Evolutionary conservation across 2,888 invertebrate species (phyloP), one percentile per base, ranked within the genome.

Genomic region (Diogma glabrata): DNA sequence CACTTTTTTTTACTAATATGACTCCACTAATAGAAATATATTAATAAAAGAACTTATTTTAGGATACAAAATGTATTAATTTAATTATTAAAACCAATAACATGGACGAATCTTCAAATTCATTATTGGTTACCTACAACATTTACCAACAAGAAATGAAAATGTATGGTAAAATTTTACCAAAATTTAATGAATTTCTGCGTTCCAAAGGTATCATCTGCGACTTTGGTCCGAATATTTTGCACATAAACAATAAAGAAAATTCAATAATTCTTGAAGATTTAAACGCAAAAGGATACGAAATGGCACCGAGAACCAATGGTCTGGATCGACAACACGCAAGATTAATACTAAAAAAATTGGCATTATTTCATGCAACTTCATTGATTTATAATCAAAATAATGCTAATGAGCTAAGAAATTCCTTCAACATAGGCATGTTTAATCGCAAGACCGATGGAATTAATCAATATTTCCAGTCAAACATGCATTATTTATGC

Each of bases 311-410:
- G 51, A 62, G 69, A 3, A 51, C 61, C 12, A 28, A 56, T 2
- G 67, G 70, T 3, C 57, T 74, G 14, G 71, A 75, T 54, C 53
- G 71, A 49, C 61, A 63, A 1, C 70, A 73, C 38, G 58, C 70
- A 0, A 65, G 61, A 53, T 20, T 72, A n/a, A 65, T 70, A 6
- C 55, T 75, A 1, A 60, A 63, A 2, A 65, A 71, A 3, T 52
- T 75, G 55, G 75, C 75, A 4, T 67, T 68, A 57, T 73, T 76
- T 60, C 76, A 76, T 59, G 72, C 74, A 2, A 64, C 73, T 1
- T 72, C 74, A 2, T 69, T 74, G 0, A 71, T 71, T 1, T 58
- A 69, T 33, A 75, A 74, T 52, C 63, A 67, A 10, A 68, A 64
- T 1, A 63, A 67, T 52, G 61, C 61, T 26, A 50, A 52, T 48